Evolutionary conservation across 2,113 vertebrate species (phyloP).

Genomic region (Trogon melanurus): DNA sequence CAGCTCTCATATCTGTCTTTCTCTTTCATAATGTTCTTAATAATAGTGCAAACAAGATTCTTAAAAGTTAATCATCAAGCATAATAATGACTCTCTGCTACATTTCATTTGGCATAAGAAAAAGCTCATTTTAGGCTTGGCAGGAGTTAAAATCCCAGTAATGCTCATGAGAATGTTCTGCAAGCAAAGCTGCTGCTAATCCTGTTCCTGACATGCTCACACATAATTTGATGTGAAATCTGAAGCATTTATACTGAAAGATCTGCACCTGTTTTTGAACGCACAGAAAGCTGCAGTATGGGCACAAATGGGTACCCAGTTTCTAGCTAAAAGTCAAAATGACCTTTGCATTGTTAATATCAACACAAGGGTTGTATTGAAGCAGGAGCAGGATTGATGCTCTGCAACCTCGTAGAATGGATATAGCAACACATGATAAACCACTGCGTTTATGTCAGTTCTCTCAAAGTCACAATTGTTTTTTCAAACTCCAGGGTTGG

Average conservation of each 20-base stretch:
- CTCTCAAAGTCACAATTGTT: neutral
- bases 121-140: constrained; percentile 47
- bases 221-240: constrained; percentile 33
- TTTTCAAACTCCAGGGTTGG: neutral
- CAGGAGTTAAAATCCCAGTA: constrained; percentile 50
- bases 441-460: neutral
- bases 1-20: neutral
- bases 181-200: constrained; percentile 43
- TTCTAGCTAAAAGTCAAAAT: constrained; percentile 20
- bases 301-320: neutral
- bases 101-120: constrained; percentile 32
- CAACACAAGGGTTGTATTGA: neutral
- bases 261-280: constrained; percentile 33
- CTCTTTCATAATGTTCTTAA: neutral
- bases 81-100: neutral
- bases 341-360: constrained; percentile 1
- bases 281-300: neutral
- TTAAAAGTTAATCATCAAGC: constrained; percentile 1
- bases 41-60: neutral
- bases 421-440: neutral
- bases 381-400: neutral
- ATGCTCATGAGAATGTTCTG: constrained; percentile 55
- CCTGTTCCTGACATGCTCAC: neutral
- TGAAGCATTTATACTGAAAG: constrained; percentile 11
- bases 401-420: neutral